Evolutionary conservation across 2,888 invertebrate genomes (phyloP).

Genomic region (Ecdyonurus torrentis): DNA sequence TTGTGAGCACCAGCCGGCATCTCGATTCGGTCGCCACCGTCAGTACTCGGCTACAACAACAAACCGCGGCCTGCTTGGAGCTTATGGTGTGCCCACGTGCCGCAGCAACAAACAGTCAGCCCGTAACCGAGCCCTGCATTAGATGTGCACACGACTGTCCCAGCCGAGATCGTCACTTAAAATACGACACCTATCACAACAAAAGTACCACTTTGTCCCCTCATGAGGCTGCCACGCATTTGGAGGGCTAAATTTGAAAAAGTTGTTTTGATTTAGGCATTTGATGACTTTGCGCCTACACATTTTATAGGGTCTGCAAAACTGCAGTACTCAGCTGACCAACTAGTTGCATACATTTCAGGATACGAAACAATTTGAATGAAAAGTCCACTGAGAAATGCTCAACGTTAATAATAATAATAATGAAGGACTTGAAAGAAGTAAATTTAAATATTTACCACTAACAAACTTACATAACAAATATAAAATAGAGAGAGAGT

Average conservation of each 20-base stretch:
- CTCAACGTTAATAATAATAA: too few relatives aligned
- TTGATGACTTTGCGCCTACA: background rate
- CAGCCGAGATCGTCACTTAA: too few relatives aligned
- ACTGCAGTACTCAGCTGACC: background rate
- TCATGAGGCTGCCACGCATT: too few relatives aligned
- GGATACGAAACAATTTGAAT: too few relatives aligned
- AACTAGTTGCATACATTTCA: background rate
- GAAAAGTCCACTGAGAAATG: too few relatives aligned
- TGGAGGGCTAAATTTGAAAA: too few relatives aligned
- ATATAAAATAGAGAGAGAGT: too few relatives aligned
- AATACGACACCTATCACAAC: too few relatives aligned
- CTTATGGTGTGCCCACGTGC: background rate
- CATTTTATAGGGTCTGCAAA: background rate
- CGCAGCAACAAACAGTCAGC: background rate
- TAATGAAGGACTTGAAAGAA: too few relatives aligned
- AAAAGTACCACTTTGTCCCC: background rate
- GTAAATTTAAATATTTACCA: too few relatives aligned
- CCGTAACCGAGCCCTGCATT: background rate
- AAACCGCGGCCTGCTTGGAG: background rate
- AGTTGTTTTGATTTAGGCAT: too few relatives aligned
- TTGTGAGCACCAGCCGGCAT: background rate
- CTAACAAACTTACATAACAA: too few relatives aligned
- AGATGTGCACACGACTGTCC: background rate
- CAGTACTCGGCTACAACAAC: background rate
- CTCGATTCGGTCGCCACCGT: background rate